These are phyloP conservation scores for Drosophila mayri DNA, from an alignment of 1,140 invertebrate genomes.

Conservation along the genomic window DNA sequence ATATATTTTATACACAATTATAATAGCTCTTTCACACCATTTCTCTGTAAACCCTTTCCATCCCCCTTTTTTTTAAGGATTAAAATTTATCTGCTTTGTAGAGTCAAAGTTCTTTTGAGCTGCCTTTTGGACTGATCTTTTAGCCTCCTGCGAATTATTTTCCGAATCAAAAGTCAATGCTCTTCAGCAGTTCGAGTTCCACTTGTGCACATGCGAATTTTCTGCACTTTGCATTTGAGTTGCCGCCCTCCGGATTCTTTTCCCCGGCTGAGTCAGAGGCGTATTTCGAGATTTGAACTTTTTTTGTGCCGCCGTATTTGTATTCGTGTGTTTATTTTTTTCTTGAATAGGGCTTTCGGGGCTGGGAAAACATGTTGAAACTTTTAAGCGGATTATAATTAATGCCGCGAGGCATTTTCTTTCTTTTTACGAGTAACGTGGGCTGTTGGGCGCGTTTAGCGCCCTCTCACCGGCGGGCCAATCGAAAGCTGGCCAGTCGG, in stretches of 20 bases:
- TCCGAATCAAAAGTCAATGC: slow-evolving; percentile 42
- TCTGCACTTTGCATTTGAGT: slow-evolving; percentile 39
- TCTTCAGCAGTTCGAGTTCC: slow-evolving; percentile 38
- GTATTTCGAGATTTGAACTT: slow-evolving; percentile 43
- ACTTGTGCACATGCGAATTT: slow-evolving; percentile 47
- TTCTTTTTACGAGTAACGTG: slow-evolving; percentile 57
- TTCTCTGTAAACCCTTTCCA: no score
- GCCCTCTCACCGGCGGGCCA: slow-evolving; percentile 44
- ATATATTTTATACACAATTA: neutral
- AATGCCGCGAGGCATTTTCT: slow-evolving; percentile 80
- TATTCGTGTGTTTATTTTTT: slow-evolving; percentile 45
- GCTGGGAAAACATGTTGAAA: slow-evolving; percentile 78
- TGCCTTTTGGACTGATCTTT: slow-evolving; percentile 20
- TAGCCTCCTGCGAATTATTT: neutral
- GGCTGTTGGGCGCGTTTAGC: slow-evolving; percentile 52
- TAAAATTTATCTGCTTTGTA: neutral
- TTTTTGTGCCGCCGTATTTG: slow-evolving; percentile 40
- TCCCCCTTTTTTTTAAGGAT: slow-evolving; percentile 1
- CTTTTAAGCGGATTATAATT: slow-evolving; percentile 84
- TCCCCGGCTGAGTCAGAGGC: slow-evolving; percentile 36
- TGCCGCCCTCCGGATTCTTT: slow-evolving; percentile 16
- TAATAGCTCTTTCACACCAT: neutral
- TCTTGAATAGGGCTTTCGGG: slow-evolving; percentile 58
- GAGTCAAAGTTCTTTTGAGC: slow-evolving; percentile 7
- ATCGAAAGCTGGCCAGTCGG: slow-evolving; percentile 45